Conservation (phyloP, 2,888 invertebrate genomes). For the Xanthostigma xanthostigma region DNA sequence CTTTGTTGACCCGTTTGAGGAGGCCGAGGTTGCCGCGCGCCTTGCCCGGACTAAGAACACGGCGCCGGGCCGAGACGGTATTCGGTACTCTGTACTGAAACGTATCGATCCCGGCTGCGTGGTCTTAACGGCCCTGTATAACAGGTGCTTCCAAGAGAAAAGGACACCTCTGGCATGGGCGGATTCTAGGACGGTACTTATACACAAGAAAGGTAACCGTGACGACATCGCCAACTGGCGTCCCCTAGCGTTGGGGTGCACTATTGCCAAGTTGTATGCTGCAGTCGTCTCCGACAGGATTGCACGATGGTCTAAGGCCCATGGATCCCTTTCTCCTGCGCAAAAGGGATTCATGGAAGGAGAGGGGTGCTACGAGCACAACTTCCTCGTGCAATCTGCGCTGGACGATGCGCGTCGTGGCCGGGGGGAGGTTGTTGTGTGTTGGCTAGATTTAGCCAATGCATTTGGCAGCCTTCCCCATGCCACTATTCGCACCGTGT, state of each 20-base stretch:
- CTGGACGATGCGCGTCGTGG: conserved; percentile 13
- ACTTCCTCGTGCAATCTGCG: too few species aligned
- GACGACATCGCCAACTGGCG: too few species aligned
- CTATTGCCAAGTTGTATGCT: too few species aligned
- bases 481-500: conserved; percentile 14
- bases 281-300: too few species aligned
- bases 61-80: too few species aligned
- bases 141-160: conserved; percentile 1
- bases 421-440: conserved; percentile 12
- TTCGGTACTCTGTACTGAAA: not conserved
- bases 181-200: not conserved
- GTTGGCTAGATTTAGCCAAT: conserved; percentile 24
- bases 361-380: conserved; percentile 23
- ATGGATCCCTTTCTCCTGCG: too few species aligned
- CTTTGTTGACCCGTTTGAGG: too few species aligned
- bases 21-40: too few species aligned
- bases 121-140: not conserved
- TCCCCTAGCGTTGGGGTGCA: too few species aligned
- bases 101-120: not conserved
- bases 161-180: conserved; percentile 1
- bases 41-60: too few species aligned
- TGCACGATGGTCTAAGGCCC: too few species aligned
- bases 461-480: conserved; percentile 26
- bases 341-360: conserved; percentile 21
- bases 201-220: too few species aligned